phyloP scores from a whole-genome alignment of 2,888 invertebrate species.

The Drosophila ezoana region DNA sequence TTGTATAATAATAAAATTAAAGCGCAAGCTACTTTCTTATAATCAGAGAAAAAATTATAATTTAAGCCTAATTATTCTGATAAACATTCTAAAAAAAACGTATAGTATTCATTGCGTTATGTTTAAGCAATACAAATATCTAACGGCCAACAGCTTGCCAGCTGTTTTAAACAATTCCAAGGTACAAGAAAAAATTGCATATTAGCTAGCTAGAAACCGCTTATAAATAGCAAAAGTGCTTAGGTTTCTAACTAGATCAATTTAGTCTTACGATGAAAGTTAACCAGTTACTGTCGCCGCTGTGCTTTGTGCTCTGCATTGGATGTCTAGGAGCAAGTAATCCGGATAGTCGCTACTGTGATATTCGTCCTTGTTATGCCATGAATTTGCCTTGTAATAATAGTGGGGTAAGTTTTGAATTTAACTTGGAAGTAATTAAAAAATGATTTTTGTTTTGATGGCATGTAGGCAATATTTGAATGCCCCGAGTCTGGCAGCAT shows the following conservation, averaged over 20 bases:
- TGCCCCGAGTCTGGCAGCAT: constrained; percentile 5
- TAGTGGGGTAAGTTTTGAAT: constrained; percentile 28
- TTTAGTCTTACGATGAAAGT: constrained; percentile 6
- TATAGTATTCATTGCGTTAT: not conserved
- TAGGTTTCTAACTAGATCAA: not conserved
- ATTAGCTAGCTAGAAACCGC: not conserved
- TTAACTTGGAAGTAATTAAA: not conserved
- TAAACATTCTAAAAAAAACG: too few relatives aligned
- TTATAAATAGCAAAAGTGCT: constrained; percentile 12
- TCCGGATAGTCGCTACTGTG: constrained; percentile 12
- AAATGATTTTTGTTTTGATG: not conserved
- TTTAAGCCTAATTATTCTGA: too few relatives aligned
- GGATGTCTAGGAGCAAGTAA: not conserved
- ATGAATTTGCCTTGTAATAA: constrained; percentile 42
- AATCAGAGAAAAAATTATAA: too few relatives aligned
- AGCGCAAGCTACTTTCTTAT: too few relatives aligned
- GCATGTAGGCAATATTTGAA: constrained; percentile 9
- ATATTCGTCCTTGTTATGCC: constrained; percentile 9
- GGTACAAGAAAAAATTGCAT: not conserved
- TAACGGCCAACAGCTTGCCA: constrained; percentile 9
- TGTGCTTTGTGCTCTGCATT: not conserved
- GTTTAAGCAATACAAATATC: not conserved
- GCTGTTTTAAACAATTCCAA: constrained; percentile 7
- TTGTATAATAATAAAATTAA: too few relatives aligned
- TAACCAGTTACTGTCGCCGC: constrained; percentile 1